These are phyloP conservation scores for Speoplatyrhinus poulsoni DNA, from an alignment of 2,113 vertebrate species.

Conservation along the genomic window DNA sequence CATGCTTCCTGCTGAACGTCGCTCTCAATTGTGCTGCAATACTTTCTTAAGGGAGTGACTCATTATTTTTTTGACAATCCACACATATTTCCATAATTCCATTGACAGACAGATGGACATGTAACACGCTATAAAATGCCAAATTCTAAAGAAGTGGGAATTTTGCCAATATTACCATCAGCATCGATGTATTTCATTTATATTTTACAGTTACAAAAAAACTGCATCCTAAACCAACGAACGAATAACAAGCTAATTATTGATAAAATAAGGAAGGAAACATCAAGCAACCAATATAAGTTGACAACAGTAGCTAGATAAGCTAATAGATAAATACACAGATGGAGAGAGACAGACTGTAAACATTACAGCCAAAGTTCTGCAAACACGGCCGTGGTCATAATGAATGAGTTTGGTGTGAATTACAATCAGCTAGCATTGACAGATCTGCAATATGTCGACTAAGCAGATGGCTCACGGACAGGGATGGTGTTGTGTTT, in stretches of 20 bases:
- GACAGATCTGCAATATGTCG: slow-evolving; percentile 63
- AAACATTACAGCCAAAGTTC: slow-evolving; percentile 44
- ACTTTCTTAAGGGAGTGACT: background rate
- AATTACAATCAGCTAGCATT: slow-evolving; percentile 58
- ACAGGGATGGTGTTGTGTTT: slow-evolving; percentile 7
- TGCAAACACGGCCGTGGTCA: slow-evolving; percentile 53
- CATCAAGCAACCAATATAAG: too few species aligned
- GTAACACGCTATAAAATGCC: background rate
- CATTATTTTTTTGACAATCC: background rate
- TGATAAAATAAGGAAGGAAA: too few species aligned
- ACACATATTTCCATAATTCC: background rate
- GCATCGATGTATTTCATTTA: too few species aligned
- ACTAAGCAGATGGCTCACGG: slow-evolving; percentile 63
- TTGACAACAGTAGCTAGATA: too few species aligned
- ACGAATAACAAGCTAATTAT: too few species aligned
- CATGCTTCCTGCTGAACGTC: slow-evolving; percentile 32
- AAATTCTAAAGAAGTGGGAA: background rate
- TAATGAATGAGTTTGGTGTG: slow-evolving; percentile 44
- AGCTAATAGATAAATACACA: background rate
- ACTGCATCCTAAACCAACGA: background rate
- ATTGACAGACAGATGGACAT: background rate
- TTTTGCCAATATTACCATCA: background rate
- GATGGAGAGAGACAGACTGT: slow-evolving; percentile 12
- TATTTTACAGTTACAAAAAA: background rate
- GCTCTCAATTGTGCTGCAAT: slow-evolving; percentile 15